Evolutionary conservation across 2,888 invertebrate genomes (phyloP).

Genomic region (Bembecia ichneumoniformis): DNA sequence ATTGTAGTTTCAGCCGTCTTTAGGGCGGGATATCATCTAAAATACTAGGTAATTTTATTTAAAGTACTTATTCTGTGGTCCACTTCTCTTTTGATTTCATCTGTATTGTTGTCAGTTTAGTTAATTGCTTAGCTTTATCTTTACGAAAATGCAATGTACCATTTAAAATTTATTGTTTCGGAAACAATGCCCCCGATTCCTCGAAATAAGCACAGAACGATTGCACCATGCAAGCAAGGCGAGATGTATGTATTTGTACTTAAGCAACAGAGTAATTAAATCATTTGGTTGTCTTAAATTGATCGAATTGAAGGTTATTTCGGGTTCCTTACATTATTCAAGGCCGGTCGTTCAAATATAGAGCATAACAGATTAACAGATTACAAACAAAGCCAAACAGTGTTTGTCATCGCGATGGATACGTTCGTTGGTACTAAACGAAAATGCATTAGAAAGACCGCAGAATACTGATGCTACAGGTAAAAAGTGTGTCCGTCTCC

Average conservation of each 20-base stretch:
- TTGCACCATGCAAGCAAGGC: slow-evolving; percentile 16
- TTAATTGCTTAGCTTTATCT: no score
- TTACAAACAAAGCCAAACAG: slow-evolving; percentile 25
- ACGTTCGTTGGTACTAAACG: no score
- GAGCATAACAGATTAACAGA: slow-evolving; percentile 4
- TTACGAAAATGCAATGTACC: no score
- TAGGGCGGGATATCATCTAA: no score
- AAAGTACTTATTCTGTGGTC: no score
- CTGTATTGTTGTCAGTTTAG: no score
- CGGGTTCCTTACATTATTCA: not conserved
- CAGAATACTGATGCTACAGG: no score
- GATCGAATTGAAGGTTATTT: not conserved
- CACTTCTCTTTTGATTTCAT: no score
- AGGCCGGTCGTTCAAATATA: not conserved
- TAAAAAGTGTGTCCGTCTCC: no score
- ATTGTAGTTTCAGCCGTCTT: no score
- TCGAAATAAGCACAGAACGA: slow-evolving; percentile 9
- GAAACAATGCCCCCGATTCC: slow-evolving; percentile 16
- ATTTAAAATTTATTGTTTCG: slow-evolving; percentile 19
- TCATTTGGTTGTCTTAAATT: not conserved
- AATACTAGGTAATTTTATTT: no score
- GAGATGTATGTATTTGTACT: not conserved
- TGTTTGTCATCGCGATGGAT: not conserved
- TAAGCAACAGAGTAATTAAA: not conserved
- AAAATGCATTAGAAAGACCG: no score